phyloP scores from a whole-genome alignment of 2,888 invertebrate species.

The Parnassius orleans region DNA sequence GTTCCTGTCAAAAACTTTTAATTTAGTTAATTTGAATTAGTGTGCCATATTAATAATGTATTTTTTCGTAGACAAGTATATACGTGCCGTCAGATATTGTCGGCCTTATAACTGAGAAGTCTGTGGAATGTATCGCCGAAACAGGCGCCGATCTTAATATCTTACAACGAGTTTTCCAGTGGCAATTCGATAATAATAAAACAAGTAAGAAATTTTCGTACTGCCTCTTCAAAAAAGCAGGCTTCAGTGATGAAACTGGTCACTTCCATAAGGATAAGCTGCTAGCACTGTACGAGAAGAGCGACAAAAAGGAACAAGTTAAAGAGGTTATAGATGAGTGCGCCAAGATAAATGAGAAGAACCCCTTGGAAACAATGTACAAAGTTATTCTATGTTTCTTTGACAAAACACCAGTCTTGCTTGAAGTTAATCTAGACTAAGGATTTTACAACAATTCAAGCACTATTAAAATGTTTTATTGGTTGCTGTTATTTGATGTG shows the following conservation, averaged over 20 bases:
- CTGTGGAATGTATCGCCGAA: conserved; percentile 34
- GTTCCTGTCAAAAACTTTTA: no score
- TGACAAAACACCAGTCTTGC: conserved; percentile 18
- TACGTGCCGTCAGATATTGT: conserved; percentile 11
- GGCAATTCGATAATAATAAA: conserved; percentile 47
- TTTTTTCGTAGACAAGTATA: conserved; percentile 1
- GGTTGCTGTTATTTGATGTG: no score
- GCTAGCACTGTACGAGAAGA: conserved; percentile 23
- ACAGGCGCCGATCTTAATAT: conserved; percentile 31
- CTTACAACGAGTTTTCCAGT: conserved; percentile 39
- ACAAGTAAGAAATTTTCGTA: conserved; percentile 50
- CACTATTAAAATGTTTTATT: no score
- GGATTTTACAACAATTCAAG: no score
- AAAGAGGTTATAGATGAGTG: conserved; percentile 9
- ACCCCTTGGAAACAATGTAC: conserved; percentile 12
- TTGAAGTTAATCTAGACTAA: conserved; percentile 2
- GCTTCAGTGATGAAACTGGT: conserved; percentile 41
- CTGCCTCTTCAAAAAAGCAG: conserved; percentile 52
- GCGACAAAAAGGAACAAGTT: conserved; percentile 9
- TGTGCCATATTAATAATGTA: no score
- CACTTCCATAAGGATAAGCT: conserved; percentile 49
- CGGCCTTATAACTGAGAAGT: conserved; percentile 29
- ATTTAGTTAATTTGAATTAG: no score
- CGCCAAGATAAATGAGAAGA: conserved; percentile 10
- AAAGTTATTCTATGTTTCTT: conserved; percentile 16